Evolutionary conservation across 2,888 invertebrate genomes (phyloP), one percentile per base, ranked within the genome.

Genomic region (Ormyrus nitidulus): DNA sequence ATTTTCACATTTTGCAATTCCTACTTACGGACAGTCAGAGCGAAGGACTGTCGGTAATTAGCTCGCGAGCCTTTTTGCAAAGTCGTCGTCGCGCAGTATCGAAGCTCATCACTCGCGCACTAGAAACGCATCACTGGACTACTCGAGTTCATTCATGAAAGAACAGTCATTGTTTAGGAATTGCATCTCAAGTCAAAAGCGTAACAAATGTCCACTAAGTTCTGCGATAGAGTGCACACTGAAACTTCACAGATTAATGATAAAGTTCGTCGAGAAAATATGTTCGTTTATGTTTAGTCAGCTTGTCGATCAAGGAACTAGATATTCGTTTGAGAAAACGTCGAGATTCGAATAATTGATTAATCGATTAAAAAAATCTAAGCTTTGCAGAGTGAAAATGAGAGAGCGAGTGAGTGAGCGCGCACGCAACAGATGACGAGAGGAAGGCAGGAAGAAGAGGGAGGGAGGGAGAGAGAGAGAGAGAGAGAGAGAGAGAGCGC

Each of bases 401-500:
- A 65, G 65, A 77, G 66, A 72, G 76, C 61, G 72, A 64, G 53
- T 61, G 65, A 59, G 74, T 56, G 34, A 34, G 34, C 34, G 34
- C 34, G 34, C 34, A 34, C 34, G 34, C 4, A 34, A 34, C 34
- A 34, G 34, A 34, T 34, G 34, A 34, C 34, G 34, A 34, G 72
- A 19, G 19, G 19, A 19, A 65, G 51, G 56, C 65, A 70, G 77
- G 66, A 78, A 69, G 64, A 74, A 68, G 80, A 64, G 53, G 49
- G 54, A 65, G 73, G 62, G 73, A 68, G 72, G 58, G 13, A 78
- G 82, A 77, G 76, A 65, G 74, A 77, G 62, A 76, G 68, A 54
- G 64, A 49, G 19, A 64, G 13, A 70, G 34, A 34, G 48, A 54
- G 34, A 34, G 34, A 19, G 76, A 65, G 74, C 79, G 62, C 78